These are phyloP conservation scores for Lasioglossum morio DNA, from an alignment of 2,888 invertebrate species.

Conservation along the genomic window DNA sequence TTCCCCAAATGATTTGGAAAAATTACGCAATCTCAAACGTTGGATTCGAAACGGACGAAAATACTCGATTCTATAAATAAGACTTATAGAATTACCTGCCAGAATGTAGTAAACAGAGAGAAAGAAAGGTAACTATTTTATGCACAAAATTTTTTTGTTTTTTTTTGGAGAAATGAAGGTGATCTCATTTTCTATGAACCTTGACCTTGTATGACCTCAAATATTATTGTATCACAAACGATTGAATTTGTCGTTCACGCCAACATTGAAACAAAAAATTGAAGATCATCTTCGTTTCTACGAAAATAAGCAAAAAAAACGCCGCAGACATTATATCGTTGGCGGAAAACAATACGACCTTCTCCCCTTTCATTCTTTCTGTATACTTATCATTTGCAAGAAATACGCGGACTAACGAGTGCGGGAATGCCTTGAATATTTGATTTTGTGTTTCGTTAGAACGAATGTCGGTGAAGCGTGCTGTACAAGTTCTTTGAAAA, in stretches of 20 bases:
- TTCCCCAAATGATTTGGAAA: not conserved
- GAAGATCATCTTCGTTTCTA: not conserved
- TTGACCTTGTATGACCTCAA: not conserved
- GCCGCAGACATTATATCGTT: not conserved
- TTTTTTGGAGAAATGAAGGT: no score
- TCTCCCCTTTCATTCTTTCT: not conserved
- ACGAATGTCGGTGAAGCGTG: not conserved
- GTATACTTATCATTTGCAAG: constrained; percentile 8
- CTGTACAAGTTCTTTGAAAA: not conserved
- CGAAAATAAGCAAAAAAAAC: not conserved
- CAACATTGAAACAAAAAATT: not conserved
- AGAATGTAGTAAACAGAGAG: no score
- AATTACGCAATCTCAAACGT: not conserved
- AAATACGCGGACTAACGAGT: not conserved
- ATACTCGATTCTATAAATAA: no score
- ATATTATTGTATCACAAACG: not conserved
- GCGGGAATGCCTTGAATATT: not conserved
- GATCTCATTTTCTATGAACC: no score
- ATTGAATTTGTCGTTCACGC: not conserved
- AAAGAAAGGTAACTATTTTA: no score
- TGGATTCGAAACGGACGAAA: not conserved
- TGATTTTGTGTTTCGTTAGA: not conserved
- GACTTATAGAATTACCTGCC: no score
- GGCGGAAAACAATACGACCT: not conserved
- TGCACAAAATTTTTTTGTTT: no score